phyloP scores from a whole-genome alignment of 2,113 vertebrate genomes.

The Paramisgurnus dabryanus region DNA sequence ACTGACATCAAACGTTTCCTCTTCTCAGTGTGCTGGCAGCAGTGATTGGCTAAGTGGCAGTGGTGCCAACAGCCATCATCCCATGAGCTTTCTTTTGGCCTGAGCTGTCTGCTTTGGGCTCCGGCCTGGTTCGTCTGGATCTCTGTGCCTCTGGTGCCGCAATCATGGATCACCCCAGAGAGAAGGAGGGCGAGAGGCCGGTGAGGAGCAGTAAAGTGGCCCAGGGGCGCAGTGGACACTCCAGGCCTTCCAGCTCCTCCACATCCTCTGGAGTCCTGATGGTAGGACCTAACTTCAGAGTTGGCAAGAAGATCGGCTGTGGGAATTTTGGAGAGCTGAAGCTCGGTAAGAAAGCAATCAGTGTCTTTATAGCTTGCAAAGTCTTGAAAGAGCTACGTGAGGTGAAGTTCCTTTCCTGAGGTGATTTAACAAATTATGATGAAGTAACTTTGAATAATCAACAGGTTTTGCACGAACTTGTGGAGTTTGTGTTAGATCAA shows the following conservation, averaged over 20 bases:
- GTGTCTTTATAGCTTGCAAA: background rate
- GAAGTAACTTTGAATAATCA: too few species aligned
- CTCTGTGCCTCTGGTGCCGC: slow-evolving; percentile 38
- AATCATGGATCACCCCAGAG: slow-evolving; percentile 86
- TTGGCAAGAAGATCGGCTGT: slow-evolving; percentile 91
- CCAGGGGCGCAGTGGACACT: slow-evolving; percentile 78
- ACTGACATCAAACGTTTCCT: background rate
- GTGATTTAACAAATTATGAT: too few species aligned
- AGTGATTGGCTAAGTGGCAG: slow-evolving; percentile 36
- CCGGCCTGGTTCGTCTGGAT: slow-evolving; percentile 52
- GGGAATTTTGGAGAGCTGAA: slow-evolving; percentile 90
- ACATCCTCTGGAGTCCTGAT: slow-evolving; percentile 84
- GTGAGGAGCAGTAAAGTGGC: slow-evolving; percentile 77
- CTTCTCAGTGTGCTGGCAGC: slow-evolving; percentile 45
- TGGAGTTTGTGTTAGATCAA: too few species aligned
- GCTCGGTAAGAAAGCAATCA: slow-evolving; percentile 78
- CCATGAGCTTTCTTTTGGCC: slow-evolving; percentile 47
- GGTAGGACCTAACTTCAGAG: slow-evolving; percentile 90
- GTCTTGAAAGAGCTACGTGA: background rate
- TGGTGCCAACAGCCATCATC: slow-evolving; percentile 40
- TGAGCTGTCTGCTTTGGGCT: slow-evolving; percentile 48
- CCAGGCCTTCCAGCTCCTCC: slow-evolving; percentile 77
- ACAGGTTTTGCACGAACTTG: too few species aligned
- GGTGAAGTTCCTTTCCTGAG: background rate
- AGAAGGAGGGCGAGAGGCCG: slow-evolving; percentile 85